Conservation (phyloP, 2,888 invertebrate species). For the Drosophila paracracens region DNA sequence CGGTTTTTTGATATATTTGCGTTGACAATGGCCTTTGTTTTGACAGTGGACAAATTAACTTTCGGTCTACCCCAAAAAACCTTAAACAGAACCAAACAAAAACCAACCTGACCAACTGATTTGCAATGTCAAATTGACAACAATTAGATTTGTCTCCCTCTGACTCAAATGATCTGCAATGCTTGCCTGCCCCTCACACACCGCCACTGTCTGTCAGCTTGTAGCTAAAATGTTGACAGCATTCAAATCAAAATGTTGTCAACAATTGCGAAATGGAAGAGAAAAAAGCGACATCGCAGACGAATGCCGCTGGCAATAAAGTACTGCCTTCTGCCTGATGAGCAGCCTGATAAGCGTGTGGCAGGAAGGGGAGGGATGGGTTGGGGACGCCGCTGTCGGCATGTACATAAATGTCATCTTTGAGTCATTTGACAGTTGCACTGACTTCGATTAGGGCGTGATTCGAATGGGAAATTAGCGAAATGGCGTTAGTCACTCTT, state of each 20-base stretch:
- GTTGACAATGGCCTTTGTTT: conserved; percentile 29
- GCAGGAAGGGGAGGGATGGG: too few relatives aligned
- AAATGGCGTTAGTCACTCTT: conserved; percentile 29
- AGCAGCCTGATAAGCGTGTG: conserved; percentile 4
- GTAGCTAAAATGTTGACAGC: conserved; percentile 74
- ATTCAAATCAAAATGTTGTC: conserved; percentile 75
- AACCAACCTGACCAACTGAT: conserved; percentile 45
- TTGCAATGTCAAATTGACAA: conserved; percentile 62
- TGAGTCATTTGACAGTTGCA: conserved; percentile 70
- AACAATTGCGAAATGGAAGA: conserved; percentile 39
- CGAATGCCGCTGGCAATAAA: conserved; percentile 45
- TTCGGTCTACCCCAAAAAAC: conserved; percentile 16
- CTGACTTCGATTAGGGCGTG: conserved; percentile 69
- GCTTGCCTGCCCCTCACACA: neutral
- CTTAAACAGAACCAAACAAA: conserved; percentile 21
- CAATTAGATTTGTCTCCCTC: conserved; percentile 57
- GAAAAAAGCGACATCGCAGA: conserved; percentile 33
- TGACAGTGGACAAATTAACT: conserved; percentile 44
- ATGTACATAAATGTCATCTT: conserved; percentile 73
- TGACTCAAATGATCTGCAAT: conserved; percentile 27
- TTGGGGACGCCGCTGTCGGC: conserved; percentile 39
- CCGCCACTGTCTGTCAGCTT: conserved; percentile 43
- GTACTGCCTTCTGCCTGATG: conserved; percentile 20
- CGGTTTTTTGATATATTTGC: conserved; percentile 18
- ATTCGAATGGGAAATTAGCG: conserved; percentile 70